Percentiles rank a stretch among this genome's conserved stretches.
Evolutionary conservation across 2,888 invertebrate genomes (phyloP).

Genomic region (Pseudoips prasinana): DNA sequence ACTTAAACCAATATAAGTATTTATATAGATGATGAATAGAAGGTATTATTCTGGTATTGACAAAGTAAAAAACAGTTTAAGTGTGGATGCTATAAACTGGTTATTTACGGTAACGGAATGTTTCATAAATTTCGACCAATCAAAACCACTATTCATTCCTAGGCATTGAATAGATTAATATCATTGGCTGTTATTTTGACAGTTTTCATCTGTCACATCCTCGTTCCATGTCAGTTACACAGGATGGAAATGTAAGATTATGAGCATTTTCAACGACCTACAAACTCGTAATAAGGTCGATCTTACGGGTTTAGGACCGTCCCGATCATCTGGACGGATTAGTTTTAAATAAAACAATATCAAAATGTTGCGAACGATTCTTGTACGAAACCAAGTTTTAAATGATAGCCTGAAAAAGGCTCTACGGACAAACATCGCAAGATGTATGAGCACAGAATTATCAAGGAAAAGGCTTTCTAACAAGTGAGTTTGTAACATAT

Average conservation of each 20-base stretch:
- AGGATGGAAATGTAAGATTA: conserved; percentile 5
- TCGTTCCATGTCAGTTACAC: background rate
- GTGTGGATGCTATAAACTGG: too few relatives aligned
- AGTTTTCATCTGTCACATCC: conserved; percentile 2
- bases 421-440: conserved; percentile 79
- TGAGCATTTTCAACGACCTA: conserved; percentile 59
- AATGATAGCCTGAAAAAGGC: conserved; percentile 84
- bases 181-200: too few relatives aligned
- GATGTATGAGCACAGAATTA: conserved; percentile 84
- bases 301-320: conserved; percentile 57
- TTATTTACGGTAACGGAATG: too few relatives aligned
- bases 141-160: too few relatives aligned
- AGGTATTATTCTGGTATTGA: too few relatives aligned
- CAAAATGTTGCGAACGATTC: conserved; percentile 88
- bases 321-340: conserved; percentile 66
- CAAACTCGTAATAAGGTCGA: conserved; percentile 74
- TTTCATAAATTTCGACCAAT: background rate
- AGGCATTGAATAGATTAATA: too few relatives aligned
- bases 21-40: too few relatives aligned
- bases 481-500: conserved; percentile 71
- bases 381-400: conserved; percentile 85
- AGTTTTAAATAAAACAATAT: conserved; percentile 47
- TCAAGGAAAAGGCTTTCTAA: conserved; percentile 82
- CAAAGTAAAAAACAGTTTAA: too few relatives aligned
- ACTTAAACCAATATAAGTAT: too few relatives aligned